These are phyloP conservation scores for Alouatta caraya DNA, from an alignment of 2,797 vertebrate species.

Conservation along the genomic window DNA sequence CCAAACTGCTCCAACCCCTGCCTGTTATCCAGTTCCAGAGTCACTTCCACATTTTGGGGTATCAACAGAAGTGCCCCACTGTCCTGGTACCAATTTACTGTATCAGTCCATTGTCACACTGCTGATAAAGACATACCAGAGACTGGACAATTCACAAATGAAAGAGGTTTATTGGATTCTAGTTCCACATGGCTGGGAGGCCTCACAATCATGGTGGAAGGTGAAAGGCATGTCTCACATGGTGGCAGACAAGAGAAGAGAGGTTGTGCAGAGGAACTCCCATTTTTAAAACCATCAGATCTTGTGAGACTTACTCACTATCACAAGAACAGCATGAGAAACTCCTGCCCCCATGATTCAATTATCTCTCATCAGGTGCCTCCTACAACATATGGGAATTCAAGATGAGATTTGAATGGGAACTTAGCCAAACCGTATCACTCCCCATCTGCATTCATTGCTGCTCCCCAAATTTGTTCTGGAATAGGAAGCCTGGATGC, in stretches of 20 bases:
- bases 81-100: background rate
- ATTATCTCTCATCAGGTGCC: no score
- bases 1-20: no score
- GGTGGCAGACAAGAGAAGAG: background rate
- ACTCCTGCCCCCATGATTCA: no score
- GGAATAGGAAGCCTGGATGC: background rate
- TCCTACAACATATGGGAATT: no score
- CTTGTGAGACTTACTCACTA: background rate
- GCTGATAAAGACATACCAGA: background rate
- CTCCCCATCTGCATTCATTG: background rate
- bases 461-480: background rate
- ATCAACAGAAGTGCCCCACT: background rate
- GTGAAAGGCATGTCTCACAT: background rate
- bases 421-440: no score
- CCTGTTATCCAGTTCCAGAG: no score
- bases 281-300: background rate
- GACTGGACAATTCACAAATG: background rate
- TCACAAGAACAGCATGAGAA: no score
- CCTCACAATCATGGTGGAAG: background rate
- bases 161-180: background rate
- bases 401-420: no score
- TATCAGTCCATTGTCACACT: background rate
- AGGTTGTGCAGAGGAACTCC: background rate
- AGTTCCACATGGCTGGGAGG: background rate
- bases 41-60: no score